These are phyloP conservation scores for Ceyx melanurus DNA, from an alignment of 2,113 vertebrate species.

Conservation along the genomic window DNA sequence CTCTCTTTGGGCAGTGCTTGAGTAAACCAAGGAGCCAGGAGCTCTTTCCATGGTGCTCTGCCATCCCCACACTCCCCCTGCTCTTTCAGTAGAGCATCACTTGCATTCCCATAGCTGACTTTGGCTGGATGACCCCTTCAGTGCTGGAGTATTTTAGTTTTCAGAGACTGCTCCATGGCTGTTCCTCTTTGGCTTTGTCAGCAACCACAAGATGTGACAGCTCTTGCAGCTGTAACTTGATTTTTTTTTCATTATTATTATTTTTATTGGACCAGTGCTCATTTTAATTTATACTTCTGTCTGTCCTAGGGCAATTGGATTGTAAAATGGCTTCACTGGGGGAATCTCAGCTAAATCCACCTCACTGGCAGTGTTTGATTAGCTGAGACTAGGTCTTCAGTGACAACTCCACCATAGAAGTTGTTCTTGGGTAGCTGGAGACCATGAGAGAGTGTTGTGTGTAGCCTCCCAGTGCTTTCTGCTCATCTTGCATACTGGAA, in stretches of 20 bases:
- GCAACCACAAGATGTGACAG: not conserved
- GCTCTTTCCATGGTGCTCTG: not conserved
- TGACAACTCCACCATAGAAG: not conserved
- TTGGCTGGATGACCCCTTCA: not conserved
- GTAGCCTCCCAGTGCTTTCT: not conserved
- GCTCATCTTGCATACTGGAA: not conserved
- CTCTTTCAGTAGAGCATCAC: fast-evolving
- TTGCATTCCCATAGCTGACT: not conserved
- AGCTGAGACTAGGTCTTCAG: not conserved
- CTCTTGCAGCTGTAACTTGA: not conserved
- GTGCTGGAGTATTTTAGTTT: not conserved
- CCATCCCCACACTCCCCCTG: not conserved
- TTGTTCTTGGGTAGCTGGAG: not conserved
- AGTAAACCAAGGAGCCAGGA: not conserved
- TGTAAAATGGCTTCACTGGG: not conserved
- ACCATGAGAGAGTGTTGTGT: not conserved
- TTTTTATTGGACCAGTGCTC: too few relatives aligned
- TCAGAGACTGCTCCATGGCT: not conserved
- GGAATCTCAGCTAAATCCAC: not conserved
- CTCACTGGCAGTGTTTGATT: not conserved
- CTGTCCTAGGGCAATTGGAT: not conserved
- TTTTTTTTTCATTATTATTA: not conserved
- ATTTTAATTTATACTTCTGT: not conserved
- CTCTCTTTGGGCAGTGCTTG: not conserved
- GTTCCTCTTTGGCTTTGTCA: not conserved